Base-by-base conservation (phyloP, 2,113 vertebrate species). In the Trogon melanurus region DNA sequence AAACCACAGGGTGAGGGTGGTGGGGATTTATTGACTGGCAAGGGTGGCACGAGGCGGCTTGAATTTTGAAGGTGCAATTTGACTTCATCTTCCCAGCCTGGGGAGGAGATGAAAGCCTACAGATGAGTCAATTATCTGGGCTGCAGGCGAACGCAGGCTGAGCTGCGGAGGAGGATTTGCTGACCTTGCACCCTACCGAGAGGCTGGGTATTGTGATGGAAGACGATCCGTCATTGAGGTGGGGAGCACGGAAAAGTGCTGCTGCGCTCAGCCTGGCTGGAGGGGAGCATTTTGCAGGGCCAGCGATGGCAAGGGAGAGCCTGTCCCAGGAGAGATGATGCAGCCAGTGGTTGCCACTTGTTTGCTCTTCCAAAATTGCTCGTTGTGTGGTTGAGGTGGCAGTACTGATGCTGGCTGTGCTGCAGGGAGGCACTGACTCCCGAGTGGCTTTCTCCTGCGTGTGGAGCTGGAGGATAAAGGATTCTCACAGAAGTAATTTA, bases 251-350 rank as follows among this genome's bases (percentile, higher is more conserved):
- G 69, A 36, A 66, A 56, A 57, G 18, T 7, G 58, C 74, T 88
- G 83, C 32, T 2, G 9, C 0, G 61, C 67, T 73, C 2, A 2
- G 16, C 30, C 65, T 34, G 61, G 16, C 50, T 13, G 13, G 66
- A 88, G 57, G n/a, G 58, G 44, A 69, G 10, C 30, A 25, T 5
- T 44, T 17, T 7, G 5, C 36, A n/a, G 64, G 26, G 12, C 29
- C 1, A 5, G 32, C 0, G 2, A 11, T 25, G 23, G 65, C 65
- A 50, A 11, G 45, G 22, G 34, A 54, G 51, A 70, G 15, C 19
- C 15, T 29, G 34, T 21, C 44, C 60, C 23, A 5, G 70, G 15
- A 57, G 44, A 44, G 36, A 9, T 19, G 30, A 32, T 4, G 17
- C 47, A 78, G 32, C 0, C 1, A 32, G 51, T 6, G 30, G 30